Conservation (phyloP, 30 jellyfish, hydroid and myxozoan genomes). For the Turritopsis dohrnii region DNA sequence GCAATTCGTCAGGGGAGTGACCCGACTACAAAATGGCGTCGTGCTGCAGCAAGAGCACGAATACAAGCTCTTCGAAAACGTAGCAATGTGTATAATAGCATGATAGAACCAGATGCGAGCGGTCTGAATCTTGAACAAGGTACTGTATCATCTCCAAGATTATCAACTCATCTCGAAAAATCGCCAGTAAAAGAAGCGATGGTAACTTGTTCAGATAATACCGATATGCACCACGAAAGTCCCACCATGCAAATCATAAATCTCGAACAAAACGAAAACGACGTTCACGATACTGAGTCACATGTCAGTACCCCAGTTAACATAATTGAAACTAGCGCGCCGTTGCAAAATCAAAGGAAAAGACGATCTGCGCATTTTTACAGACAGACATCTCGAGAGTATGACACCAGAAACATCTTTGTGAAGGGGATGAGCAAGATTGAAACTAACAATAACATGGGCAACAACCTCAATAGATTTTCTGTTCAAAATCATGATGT, state of each 20-base stretch:
- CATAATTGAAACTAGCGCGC: neutral
- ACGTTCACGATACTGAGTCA: neutral
- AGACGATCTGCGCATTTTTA: neutral
- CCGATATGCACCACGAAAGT: neutral
- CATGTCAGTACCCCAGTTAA: neutral
- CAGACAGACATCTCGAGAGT: neutral
- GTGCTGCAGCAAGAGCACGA: constrained; percentile 72
- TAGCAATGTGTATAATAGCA: constrained; percentile 14
- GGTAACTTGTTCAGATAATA: neutral
- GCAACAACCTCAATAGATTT: neutral
- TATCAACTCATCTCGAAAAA: neutral
- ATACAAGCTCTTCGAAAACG: constrained; percentile 33
- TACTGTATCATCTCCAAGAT: neutral
- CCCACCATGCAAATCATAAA: neutral
- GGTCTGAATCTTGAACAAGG: neutral
- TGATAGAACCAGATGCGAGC: neutral
- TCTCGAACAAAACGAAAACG: neutral
- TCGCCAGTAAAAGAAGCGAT: neutral
- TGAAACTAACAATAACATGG: neutral
- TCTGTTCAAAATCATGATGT: neutral
- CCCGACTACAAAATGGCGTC: constrained; percentile 64
- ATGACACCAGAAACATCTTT: neutral
- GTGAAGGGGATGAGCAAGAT: neutral
- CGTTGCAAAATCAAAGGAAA: neutral
- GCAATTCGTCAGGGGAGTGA: constrained; percentile 60